phyloP scores from a whole-genome alignment of 2,797 vertebrate species.

The Sebastolobus altivelis region DNA sequence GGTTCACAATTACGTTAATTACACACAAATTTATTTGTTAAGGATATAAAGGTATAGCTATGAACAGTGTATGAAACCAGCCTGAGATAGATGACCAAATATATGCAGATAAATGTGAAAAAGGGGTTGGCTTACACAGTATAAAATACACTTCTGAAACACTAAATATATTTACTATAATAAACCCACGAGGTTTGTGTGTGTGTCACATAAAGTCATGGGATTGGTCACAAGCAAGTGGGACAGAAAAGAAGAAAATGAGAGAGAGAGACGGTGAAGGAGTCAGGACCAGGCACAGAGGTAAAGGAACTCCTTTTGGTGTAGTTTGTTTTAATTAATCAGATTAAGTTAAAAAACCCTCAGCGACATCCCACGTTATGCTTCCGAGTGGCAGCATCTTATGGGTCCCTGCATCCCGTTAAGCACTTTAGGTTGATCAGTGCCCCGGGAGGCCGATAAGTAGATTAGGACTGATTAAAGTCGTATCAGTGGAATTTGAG shows the following conservation, averaged over 20 bases:
- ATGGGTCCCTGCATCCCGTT: slow-evolving; percentile 80
- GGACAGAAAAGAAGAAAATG: background rate
- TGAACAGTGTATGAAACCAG: too few species aligned
- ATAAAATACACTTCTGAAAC: background rate
- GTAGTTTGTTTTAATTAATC: slow-evolving; percentile 81
- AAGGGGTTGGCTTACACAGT: background rate
- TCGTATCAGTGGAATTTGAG: slow-evolving; percentile 88
- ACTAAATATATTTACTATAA: background rate
- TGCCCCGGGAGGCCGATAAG: slow-evolving; percentile 86
- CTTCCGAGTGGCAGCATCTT: slow-evolving; percentile 83
- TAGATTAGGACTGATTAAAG: slow-evolving; percentile 91
- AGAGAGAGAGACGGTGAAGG: background rate
- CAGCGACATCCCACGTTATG: slow-evolving; percentile 72
- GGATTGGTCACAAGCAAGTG: background rate
- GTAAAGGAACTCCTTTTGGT: slow-evolving; percentile 36
- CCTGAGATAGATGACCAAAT: background rate
- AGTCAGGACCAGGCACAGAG: slow-evolving; percentile 12
- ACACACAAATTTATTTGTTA: too few species aligned
- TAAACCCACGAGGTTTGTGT: background rate
- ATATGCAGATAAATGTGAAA: background rate
- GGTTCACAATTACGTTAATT: too few species aligned
- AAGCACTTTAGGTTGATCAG: slow-evolving; percentile 85
- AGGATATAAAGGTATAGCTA: too few species aligned
- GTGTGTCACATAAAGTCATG: background rate
- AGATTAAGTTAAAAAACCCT: slow-evolving; percentile 72